Conservation (phyloP, 1,140 invertebrate genomes). For the Acromyrmex heyeri region DNA sequence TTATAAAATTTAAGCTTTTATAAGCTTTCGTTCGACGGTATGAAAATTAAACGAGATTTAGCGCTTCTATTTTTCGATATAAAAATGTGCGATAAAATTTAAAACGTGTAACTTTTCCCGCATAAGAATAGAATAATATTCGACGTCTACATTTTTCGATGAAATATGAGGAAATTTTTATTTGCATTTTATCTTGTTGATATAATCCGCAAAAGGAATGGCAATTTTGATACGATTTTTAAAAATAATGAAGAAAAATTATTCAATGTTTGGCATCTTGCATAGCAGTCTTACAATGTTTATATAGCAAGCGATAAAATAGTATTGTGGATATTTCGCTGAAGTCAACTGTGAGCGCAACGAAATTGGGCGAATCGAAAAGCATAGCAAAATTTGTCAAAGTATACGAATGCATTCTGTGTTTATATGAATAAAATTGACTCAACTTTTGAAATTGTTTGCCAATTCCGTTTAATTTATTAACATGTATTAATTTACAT, state of each 20-base stretch:
- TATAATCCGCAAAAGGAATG: neutral
- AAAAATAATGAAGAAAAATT: neutral
- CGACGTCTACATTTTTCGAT: neutral
- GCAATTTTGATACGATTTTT: neutral
- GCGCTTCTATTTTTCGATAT: neutral
- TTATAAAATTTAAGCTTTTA: conserved; percentile 5
- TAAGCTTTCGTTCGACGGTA: neutral
- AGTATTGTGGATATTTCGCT: neutral
- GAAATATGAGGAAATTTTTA: neutral
- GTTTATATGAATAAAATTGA: conserved; percentile 11
- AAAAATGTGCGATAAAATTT: neutral
- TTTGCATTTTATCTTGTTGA: neutral
- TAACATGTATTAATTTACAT: neutral
- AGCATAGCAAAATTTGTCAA: neutral
- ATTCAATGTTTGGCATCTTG: neutral
- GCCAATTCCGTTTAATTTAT: conserved; percentile 35
- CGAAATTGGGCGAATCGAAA: conserved; percentile 11
- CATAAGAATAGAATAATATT: conserved; percentile 18
- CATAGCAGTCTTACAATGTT: neutral
- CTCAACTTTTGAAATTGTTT: conserved; percentile 11
- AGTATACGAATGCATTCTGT: conserved; percentile 10
- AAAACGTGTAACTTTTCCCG: neutral
- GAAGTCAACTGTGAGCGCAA: neutral
- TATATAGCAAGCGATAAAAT: conserved; percentile 1
- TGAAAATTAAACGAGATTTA: neutral